Percentiles rank a stretch among this genome's conserved stretches.
Evolutionary conservation across 2,888 invertebrate species (phyloP).

Genomic region (Andrena haemorrhoa): DNA sequence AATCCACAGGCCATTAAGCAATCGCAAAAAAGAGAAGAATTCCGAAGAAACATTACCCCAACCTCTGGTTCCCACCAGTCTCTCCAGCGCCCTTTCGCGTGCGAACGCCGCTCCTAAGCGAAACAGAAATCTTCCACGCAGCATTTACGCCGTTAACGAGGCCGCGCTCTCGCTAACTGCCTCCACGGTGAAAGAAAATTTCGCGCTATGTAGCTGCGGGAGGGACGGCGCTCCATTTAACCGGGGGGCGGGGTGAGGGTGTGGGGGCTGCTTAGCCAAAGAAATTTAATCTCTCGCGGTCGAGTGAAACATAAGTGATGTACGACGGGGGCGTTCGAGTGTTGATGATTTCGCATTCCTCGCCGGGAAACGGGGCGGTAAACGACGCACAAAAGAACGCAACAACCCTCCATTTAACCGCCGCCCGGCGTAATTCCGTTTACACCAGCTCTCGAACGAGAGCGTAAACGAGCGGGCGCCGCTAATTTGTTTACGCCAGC

Average conservation of each 20-base stretch:
- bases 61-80: background rate
- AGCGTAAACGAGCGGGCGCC: constrained; percentile 28
- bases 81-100: background rate
- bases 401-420: constrained; percentile 44
- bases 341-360: constrained; percentile 44
- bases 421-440: constrained; percentile 49
- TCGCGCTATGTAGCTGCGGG: background rate
- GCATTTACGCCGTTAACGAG: constrained; percentile 32
- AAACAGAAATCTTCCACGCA: constrained; percentile 22
- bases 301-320: constrained; percentile 50
- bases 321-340: constrained; percentile 36
- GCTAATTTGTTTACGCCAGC: constrained; percentile 68
- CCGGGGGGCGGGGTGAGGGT: background rate
- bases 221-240: constrained; percentile 35
- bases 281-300: constrained; percentile 48
- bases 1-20: background rate
- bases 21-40: background rate
- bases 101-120: constrained; percentile 3
- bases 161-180: constrained; percentile 11
- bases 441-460: constrained; percentile 18
- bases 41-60: constrained; percentile 1
- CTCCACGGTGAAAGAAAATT: constrained; percentile 33
- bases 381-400: constrained; percentile 34
- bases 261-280: constrained; percentile 28
- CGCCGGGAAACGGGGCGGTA: constrained; percentile 4